Base-by-base conservation (phyloP, 2,888 invertebrate genomes). In the Brenthis daphne region DNA sequence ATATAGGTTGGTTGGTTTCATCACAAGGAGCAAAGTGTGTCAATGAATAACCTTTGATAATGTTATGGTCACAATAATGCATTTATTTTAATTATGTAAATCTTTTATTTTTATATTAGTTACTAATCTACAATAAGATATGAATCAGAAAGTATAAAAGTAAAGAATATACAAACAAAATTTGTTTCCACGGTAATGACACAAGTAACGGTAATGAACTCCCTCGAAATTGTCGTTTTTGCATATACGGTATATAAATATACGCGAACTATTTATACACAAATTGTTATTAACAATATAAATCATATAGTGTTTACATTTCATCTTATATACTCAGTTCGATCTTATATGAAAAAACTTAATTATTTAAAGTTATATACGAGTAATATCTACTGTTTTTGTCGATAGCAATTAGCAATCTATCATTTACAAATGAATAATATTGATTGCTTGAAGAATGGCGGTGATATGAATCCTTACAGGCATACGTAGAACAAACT, bases 41-140 rank as follows among this genome's bases (percentile, higher is more conserved):
- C 47, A 57, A 43, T 57, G n/a, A n/a, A 56, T 37, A 3, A 43
- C 51, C 55, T 53, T 67, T 43, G n/a, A 20, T 43, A 61, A 53
- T 54, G n/a, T 33, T 55, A 68, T 50, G 65, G 68, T 68, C 65
- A 64, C 70, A 70, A 72, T n/a, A 56, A 65, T 65, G 72, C 70
- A 72, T 72, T 72, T 72, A 72, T 70, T 65, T 16, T 16, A 16
- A 16, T 16, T 16, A 16, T 16, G 16, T 16, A 16, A 56, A 51
- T 53, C 14, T 64, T 54, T 43, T 61, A 61, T 63, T n/a, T 33
- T 60, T 68, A 37, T 68, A 20, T 37, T 54, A 47, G 16, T 61
- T 37, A 16, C n/a, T 11, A 29, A 24, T 60, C 48, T 60, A 60
- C 48, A n/a, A n/a, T 60, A 60, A 50, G 29, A 48, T 11, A 29